Evolutionary conservation across 2,888 invertebrate species (phyloP), one percentile per base, ranked within the genome.

Genomic region (Acrobasis consociella): DNA sequence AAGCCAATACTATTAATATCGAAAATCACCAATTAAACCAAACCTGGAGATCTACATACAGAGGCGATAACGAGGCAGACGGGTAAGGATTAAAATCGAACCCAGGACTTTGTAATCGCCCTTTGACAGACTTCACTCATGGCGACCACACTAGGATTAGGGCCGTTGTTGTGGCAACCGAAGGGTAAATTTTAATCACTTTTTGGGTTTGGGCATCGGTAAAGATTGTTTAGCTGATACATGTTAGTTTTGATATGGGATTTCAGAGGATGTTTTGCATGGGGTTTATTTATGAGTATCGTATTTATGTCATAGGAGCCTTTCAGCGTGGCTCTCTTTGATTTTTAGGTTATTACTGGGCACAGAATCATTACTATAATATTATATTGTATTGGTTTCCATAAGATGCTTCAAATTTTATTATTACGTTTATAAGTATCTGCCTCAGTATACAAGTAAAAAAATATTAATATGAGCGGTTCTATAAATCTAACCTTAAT

Each of bases 141-240:
- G 72, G 67, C 58, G 73, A 76, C 78, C 80, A 71, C 71, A 79
- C 72, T 65, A 68, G 77, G 83, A 85, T 87, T 86, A 67, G 73
- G 75, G 80, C 83, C 84, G 81, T 81, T 85, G 82, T 80, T 84
- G 85, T 83, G 83, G 76, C 85, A 85, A 85, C 75, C 77, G 85
- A 85, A 84, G 73, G 73, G 76, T 69, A 70, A 72, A 69, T 74
- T 74, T 71, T 76, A 81, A 81, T 84, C 85, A 80, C 81, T 71
- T 78, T 80, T 80, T 72, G 69, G 70, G 77, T 5, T 38, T 42
- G 56, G 9, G 42, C 42, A 51, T 64, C 17, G 42, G 42, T 56
- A 42, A 13, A 56, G 22, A 56, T 56, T 56, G 56, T 42, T 42
- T 42, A 42, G 39, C 56, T 56, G 56, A 56, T 56, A 22, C 17